Conservation (phyloP, 2,113 vertebrate genomes). For the Corydoras sp. region DNA sequence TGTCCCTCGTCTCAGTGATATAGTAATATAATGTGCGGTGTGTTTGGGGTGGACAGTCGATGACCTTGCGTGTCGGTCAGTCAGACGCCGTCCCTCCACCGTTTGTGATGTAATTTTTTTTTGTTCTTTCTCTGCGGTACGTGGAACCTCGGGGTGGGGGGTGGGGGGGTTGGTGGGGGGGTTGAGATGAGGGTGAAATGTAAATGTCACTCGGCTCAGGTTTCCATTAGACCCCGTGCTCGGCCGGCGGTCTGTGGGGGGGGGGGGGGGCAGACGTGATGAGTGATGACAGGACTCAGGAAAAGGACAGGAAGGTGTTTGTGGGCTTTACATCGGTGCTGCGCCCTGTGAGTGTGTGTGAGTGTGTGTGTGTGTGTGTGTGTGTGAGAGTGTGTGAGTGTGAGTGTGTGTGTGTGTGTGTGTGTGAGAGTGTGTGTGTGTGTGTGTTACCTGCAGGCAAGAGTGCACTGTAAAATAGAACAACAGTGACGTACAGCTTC, state of each 20-base stretch:
- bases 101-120: not conserved
- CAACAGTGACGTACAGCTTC: slow-evolving; percentile 38
- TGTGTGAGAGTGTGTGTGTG: too few species aligned
- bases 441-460: slow-evolving; percentile 36
- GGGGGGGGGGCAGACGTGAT: slow-evolving; percentile 19
- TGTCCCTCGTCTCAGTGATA: too few species aligned
- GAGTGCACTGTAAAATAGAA: slow-evolving; percentile 13
- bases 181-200: slow-evolving; percentile 16
- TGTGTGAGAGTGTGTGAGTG: too few species aligned
- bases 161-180: slow-evolving; percentile 2
- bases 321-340: slow-evolving; percentile 37
- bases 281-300: slow-evolving; percentile 39
- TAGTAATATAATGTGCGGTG: too few species aligned
- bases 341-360: slow-evolving; percentile 14
- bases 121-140: not conserved
- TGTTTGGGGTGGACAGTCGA: too few species aligned
- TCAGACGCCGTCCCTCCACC: not conserved
- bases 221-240: slow-evolving; percentile 18
- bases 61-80: too few species aligned
- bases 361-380: slow-evolving; percentile 17
- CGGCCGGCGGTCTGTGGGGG: not conserved
- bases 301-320: slow-evolving; percentile 34
- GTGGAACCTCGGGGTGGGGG: not conserved
- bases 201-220: slow-evolving; percentile 22
- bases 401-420: slow-evolving; percentile 18